Evolutionary conservation across 2,888 invertebrate species (phyloP), one percentile per base, ranked within the genome.

Genomic region (Acleris literana): DNA sequence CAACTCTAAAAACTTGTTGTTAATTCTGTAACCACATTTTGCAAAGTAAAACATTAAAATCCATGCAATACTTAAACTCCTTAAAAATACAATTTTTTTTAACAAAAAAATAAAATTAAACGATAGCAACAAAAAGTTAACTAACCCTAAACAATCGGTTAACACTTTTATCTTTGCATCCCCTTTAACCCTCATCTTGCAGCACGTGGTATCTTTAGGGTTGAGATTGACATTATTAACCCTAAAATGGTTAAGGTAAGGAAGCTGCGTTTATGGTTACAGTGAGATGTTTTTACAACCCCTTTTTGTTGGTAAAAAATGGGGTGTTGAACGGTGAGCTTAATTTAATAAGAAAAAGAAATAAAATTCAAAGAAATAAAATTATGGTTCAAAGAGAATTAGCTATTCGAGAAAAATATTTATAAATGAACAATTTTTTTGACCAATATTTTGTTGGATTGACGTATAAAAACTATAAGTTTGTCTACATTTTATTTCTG

Each of bases 191-290:
- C 86, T 83, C 82, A 81, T 81, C 80, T 79, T 59, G 57, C 69
- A 81, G 87, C 90, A 87, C 88, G 90, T 87, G 90, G 82, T 83
- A 76, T 63, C 62, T 66, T 43, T 76, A 79, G 81, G 82, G 85
- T 84, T 84, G 76, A 76, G 78, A 81, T 83, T 79, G 78, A 74
- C 77, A 75, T 76, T 78, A 79, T 85, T 87, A 89, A 90, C 90
- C 87, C 88, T 82, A 83, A 81, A 83, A 80, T 74, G 73, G 71
- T 76, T 75, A 76, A 66, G 61, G 64, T 65, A 20, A 78, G 81
- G 88, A 90, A 86, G 88, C 87, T 88, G 89, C 43, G 58, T 56
- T 72, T 78, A 73, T 72, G 68, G 70, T 69, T 70, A 71, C 70
- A 68, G 68, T 72, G 63, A 18, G 69, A 58, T 51, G 71, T 63